Conservation (phyloP, 2,888 invertebrate genomes). For the Cheilosia grossa region DNA sequence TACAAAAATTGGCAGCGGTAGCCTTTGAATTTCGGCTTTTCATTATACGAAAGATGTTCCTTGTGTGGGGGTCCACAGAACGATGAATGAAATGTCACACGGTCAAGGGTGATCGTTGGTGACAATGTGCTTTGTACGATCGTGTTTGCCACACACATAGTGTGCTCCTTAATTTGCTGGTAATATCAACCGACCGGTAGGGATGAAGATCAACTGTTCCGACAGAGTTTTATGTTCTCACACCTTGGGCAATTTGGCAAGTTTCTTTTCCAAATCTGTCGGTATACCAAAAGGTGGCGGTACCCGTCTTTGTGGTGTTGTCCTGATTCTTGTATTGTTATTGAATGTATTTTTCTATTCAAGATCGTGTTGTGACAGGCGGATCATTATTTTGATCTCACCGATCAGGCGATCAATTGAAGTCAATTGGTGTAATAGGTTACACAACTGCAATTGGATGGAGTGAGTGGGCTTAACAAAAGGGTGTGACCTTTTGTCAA, state of each 20-base stretch:
- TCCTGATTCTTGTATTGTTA: conserved; percentile 1
- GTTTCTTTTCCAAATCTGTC: not conserved
- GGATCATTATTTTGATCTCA: conserved; percentile 40
- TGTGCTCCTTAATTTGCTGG: not conserved
- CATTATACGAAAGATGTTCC: conserved; percentile 22
- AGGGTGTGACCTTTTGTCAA: conserved; percentile 2
- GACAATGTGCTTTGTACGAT: conserved; percentile 25
- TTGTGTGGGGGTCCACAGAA: conserved; percentile 26
- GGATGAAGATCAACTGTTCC: conserved; percentile 28
- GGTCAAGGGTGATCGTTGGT: conserved; percentile 32
- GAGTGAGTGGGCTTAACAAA: not conserved
- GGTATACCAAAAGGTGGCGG: conserved; percentile 3
- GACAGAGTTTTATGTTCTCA: conserved; percentile 32
- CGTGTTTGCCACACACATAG: conserved; percentile 59
- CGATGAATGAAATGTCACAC: conserved; percentile 57
- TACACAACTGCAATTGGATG: not conserved
- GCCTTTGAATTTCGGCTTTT: conserved; percentile 39
- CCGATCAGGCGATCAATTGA: conserved; percentile 14
- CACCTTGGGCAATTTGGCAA: conserved; percentile 30
- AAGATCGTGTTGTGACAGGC: conserved; percentile 41
- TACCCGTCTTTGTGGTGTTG: not conserved
- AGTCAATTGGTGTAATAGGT: conserved; percentile 38
- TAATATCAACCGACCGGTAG: not conserved
- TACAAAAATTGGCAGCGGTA: conserved; percentile 39
- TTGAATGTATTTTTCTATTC: not conserved